These are phyloP conservation scores for Drosophila burlai DNA, from an alignment of 1,140 invertebrate species.

Conservation along the genomic window DNA sequence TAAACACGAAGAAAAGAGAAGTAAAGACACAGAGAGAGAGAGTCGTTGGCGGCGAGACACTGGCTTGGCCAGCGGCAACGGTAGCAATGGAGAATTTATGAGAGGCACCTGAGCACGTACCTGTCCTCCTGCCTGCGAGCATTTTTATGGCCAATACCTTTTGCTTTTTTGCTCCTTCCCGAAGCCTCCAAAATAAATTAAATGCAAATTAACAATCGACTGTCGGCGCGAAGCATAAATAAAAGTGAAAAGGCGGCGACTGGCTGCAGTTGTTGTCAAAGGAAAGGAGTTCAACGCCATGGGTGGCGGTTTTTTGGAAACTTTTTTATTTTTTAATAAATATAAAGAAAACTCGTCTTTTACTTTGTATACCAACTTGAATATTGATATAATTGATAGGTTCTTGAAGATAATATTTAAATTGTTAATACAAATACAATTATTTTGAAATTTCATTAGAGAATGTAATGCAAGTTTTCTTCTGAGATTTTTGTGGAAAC, in stretches of 20 bases:
- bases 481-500: background rate
- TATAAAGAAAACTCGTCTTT: background rate
- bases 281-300: slow-evolving; percentile 40
- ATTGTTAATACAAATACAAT: background rate
- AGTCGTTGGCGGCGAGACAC: background rate
- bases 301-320: background rate
- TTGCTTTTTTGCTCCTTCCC: slow-evolving; percentile 17
- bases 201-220: slow-evolving; percentile 60
- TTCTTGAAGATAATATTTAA: too few relatives aligned
- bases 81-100: slow-evolving; percentile 55
- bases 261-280: background rate
- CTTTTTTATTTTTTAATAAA: background rate
- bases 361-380: background rate
- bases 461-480: background rate
- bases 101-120: slow-evolving; percentile 38
- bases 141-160: slow-evolving; percentile 46
- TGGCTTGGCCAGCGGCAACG: slow-evolving; percentile 40
- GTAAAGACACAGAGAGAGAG: too few relatives aligned
- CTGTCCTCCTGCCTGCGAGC: slow-evolving; percentile 32
- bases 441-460: background rate
- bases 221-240: slow-evolving; percentile 41
- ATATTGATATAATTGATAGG: too few relatives aligned
- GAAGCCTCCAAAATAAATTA: slow-evolving; percentile 43
- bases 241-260: slow-evolving; percentile 38
- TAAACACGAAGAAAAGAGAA: background rate